phyloP scores from a whole-genome alignment of 2,113 vertebrate genomes.

The Catagonus wagneri region DNA sequence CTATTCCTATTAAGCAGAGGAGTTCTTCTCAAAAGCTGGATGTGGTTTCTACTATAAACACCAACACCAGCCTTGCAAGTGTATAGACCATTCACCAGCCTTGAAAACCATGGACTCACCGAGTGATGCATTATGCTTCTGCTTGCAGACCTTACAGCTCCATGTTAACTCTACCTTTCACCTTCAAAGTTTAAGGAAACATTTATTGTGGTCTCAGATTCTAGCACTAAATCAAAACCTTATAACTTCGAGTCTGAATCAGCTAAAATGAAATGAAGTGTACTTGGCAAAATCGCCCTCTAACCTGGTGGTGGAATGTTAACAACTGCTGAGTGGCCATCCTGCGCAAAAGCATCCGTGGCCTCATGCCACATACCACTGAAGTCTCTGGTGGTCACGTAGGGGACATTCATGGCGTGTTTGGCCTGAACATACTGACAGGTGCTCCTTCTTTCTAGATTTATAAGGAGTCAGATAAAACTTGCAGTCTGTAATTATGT shows the following conservation, averaged over 20 bases:
- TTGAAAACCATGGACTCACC: not conserved
- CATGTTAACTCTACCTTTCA: not conserved
- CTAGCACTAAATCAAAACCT: conserved; percentile 2
- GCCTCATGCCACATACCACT: not conserved
- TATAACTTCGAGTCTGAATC: not conserved
- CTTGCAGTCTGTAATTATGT: not conserved
- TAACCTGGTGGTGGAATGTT: not conserved
- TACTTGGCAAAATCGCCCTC: not conserved
- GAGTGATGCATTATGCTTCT: not conserved
- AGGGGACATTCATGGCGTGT: not conserved
- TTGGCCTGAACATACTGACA: not conserved
- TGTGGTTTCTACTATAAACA: not conserved
- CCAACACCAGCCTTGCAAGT: not conserved
- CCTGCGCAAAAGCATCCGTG: not conserved
- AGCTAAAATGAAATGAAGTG: not conserved
- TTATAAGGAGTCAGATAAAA: not conserved
- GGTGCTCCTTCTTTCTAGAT: not conserved
- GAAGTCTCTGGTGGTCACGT: not conserved
- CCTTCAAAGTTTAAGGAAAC: conserved; percentile 40
- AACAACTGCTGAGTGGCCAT: not conserved
- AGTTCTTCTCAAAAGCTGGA: not conserved
- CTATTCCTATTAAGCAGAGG: not conserved
- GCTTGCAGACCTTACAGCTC: not conserved
- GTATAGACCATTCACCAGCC: not conserved
- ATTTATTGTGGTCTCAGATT: not conserved